These are phyloP conservation scores for Centruroides vittatus DNA, from an alignment of 1,140 invertebrate genomes.

Conservation along the genomic window DNA sequence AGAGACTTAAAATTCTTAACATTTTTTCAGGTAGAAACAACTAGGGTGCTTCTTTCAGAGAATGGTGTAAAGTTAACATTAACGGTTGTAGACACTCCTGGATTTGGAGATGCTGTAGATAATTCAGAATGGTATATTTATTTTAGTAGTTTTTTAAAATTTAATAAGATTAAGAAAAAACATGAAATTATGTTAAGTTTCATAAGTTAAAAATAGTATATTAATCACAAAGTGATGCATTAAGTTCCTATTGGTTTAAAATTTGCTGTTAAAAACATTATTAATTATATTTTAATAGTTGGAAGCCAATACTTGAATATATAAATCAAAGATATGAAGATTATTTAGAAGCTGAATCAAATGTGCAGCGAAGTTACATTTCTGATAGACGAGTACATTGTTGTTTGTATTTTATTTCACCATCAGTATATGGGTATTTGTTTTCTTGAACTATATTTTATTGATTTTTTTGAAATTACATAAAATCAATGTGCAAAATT, in stretches of 20 bases:
- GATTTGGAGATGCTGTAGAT: conserved; percentile 50
- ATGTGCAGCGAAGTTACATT: conserved; percentile 55
- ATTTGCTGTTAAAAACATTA: too few species aligned
- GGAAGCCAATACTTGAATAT: conserved; percentile 94
- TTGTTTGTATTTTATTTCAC: conserved; percentile 97
- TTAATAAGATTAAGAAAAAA: not conserved
- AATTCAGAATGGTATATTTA: conserved; percentile 43
- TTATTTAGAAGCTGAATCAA: conserved; percentile 78
- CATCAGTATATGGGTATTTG: conserved; percentile 71
- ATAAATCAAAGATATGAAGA: conserved; percentile 96
- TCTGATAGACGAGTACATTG: conserved; percentile 76
- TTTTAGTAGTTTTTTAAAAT: not conserved
- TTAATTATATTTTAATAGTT: conserved; percentile 39
- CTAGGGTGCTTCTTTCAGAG: conserved; percentile 70
- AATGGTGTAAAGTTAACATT: conserved; percentile 39
- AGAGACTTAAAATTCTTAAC: too few species aligned
- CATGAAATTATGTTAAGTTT: too few species aligned
- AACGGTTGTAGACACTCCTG: conserved; percentile 51
- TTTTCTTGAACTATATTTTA: not conserved
- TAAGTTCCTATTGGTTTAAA: too few species aligned
- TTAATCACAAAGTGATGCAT: too few species aligned
- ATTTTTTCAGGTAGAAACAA: conserved; percentile 67
- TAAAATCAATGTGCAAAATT: not conserved
- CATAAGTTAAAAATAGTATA: too few species aligned
- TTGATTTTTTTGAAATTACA: not conserved